These are phyloP conservation scores for Temnothorax ravouxi DNA, from an alignment of 2,888 invertebrate species.

Conservation along the genomic window DNA sequence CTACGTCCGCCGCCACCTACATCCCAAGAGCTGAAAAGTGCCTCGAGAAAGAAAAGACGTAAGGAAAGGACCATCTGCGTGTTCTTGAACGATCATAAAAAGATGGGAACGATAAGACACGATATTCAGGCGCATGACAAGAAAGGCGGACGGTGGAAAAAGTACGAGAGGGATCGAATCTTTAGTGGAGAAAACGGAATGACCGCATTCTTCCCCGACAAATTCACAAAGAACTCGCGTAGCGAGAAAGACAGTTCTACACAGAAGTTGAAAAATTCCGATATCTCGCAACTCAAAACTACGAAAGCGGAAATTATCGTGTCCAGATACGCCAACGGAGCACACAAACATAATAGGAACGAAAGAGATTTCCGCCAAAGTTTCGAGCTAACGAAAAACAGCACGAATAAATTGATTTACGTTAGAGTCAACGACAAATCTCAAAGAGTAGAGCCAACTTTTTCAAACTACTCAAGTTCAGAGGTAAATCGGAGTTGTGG, in stretches of 20 bases:
- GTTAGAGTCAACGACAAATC: neutral
- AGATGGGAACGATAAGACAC: conserved; percentile 2
- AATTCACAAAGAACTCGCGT: conserved; percentile 10
- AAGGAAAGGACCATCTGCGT: neutral
- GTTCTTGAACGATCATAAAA: conserved; percentile 2
- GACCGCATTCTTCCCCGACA: conserved; percentile 1
- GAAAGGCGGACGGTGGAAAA: neutral
- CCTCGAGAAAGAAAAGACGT: neutral
- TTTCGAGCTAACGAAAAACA: neutral
- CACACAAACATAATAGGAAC: neutral
- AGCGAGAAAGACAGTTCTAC: neutral
- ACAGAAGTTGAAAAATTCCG: conserved; percentile 17
- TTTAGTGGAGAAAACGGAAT: conserved; percentile 5
- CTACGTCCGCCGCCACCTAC: neutral
- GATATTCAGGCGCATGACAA: neutral
- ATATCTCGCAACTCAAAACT: neutral
- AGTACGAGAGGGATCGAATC: neutral
- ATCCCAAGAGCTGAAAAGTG: neutral
- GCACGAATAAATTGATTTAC: conserved; percentile 8
- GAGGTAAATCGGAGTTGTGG: conserved; percentile 1
- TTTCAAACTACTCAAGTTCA: conserved; percentile 2
- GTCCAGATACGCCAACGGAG: neutral
- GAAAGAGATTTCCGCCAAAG: neutral
- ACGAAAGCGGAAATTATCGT: neutral
- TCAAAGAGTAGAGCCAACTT: neutral